phyloP scores from a whole-genome alignment of 1,140 invertebrate genomes.

The Brachionus sp. region DNA sequence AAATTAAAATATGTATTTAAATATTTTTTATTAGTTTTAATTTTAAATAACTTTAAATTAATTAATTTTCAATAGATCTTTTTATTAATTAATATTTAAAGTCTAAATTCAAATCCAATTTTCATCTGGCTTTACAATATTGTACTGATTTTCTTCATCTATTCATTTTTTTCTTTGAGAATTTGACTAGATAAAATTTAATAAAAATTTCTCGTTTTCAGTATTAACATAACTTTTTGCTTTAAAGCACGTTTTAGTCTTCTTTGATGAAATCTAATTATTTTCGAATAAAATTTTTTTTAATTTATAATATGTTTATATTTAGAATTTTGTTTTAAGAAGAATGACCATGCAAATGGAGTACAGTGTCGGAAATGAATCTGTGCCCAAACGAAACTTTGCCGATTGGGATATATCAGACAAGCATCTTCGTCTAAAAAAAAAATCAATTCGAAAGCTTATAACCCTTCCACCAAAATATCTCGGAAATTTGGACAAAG shows the following conservation, averaged over 20 bases:
- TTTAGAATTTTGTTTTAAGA: not conserved
- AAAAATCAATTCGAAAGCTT: slow-evolving; percentile 32
- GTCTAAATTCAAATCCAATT: no score
- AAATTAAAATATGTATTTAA: no score
- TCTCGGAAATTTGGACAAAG: slow-evolving; percentile 21
- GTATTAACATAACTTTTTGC: not conserved
- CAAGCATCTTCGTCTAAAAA: slow-evolving; percentile 29
- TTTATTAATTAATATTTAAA: no score
- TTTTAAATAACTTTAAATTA: no score
- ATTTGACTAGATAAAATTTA: no score
- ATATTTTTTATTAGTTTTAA: no score
- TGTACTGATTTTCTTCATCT: no score
- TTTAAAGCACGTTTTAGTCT: not conserved
- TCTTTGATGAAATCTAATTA: not conserved
- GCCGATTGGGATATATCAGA: slow-evolving; percentile 5
- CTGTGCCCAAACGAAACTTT: not conserved
- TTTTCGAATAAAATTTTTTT: not conserved
- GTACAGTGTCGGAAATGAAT: not conserved
- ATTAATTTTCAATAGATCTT: no score
- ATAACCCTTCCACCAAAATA: slow-evolving; percentile 34
- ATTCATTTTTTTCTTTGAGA: no score
- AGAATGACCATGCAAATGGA: slow-evolving; percentile 28
- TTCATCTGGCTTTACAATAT: no score
- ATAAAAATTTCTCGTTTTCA: no score
- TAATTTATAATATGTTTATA: not conserved